Evolutionary conservation across 1,140 invertebrate species (phyloP), one percentile per base, ranked within the genome.

Genomic region (Dreissena polymorpha): DNA sequence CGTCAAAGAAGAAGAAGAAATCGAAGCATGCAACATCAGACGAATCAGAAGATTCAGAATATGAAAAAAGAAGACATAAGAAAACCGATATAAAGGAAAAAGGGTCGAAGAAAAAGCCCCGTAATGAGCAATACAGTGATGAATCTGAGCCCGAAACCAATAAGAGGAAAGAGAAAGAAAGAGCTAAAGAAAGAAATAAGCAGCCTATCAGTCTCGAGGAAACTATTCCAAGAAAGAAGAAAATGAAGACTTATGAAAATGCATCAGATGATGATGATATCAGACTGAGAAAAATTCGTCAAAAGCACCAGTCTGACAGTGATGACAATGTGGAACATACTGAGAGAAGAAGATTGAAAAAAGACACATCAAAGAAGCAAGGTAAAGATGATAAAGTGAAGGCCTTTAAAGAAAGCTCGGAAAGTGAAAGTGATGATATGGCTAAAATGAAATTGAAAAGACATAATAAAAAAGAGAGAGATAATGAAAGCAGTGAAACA

Each of bases 291-390:
- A 25, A 73, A 23, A 69, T 23, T 7, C 21, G 16, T 29, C 64
- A 81, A 0, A 76, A 70, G 67, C 39, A 74, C 50, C 39, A 63
- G 73, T 60, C 57, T 60, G 57, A 60, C 16, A 60, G 57, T 12
- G 12, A 60, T 23, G 39, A 39, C 8, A 8, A 39, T 39, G 39
- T 39, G 2, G 39, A 39, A 39, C 3, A 2, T 39, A 60, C 16
- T 60, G 57, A 60, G 21, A 60, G 63, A 50, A 68, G 23, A 83
- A 67, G 21, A 65, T 57, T 14, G 23, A 23, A 13, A 68, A 68
- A 39, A 63, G 72, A 70, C 13, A 60, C 18, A 67, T 73, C 75
- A 2, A 72, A 74, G 69, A 73, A 86, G 49, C 78, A 81, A 82
- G 67, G 53, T 25, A 82, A 76, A 55, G 73, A 84, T 18, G 76